Percentiles rank a stretch among this genome's conserved stretches.
These are phyloP conservation scores for Psilopogon haemacephalus DNA, from an alignment of 2,113 vertebrate species.

Conservation along the genomic window DNA sequence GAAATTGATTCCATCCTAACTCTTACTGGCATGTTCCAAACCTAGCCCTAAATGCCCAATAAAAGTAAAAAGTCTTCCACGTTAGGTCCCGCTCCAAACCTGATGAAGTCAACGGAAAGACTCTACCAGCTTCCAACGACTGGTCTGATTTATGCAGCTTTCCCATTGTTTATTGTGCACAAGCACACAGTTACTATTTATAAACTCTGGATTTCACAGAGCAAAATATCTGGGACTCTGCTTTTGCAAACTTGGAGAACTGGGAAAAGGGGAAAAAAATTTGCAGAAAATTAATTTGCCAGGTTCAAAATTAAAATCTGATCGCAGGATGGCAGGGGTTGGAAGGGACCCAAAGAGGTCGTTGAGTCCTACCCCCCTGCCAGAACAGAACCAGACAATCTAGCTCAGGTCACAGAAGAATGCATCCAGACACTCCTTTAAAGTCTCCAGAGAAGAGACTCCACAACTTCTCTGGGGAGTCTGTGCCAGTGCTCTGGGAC, in stretches of 20 bases:
- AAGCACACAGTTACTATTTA: background rate
- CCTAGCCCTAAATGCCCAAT: conserved; percentile 42
- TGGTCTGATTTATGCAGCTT: background rate
- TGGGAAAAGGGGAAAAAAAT: background rate
- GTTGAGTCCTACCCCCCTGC: too few species aligned
- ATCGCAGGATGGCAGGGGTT: too few species aligned
- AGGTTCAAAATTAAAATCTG: background rate
- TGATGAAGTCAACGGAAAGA: conserved; percentile 52
- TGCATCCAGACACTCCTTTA: too few species aligned
- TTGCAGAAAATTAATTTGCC: background rate
- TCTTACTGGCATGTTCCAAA: conserved; percentile 34
- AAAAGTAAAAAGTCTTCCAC: conserved; percentile 26
- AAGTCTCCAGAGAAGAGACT: too few species aligned
- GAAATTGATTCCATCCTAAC: conserved; percentile 63
- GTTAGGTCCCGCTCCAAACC: background rate
- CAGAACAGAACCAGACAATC: too few species aligned
- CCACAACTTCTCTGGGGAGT: too few species aligned
- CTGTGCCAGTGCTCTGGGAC: too few species aligned
- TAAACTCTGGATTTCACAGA: background rate
- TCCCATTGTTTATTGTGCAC: background rate
- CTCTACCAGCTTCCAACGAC: background rate
- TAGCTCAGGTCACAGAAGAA: too few species aligned
- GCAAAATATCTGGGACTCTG: background rate
- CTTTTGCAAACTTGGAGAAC: background rate
- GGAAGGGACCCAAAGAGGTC: too few species aligned